Percentiles rank a stretch among this genome's conserved stretches.
phyloP scores from a whole-genome alignment of 2,113 vertebrate genomes.

The Martes martes region DNA sequence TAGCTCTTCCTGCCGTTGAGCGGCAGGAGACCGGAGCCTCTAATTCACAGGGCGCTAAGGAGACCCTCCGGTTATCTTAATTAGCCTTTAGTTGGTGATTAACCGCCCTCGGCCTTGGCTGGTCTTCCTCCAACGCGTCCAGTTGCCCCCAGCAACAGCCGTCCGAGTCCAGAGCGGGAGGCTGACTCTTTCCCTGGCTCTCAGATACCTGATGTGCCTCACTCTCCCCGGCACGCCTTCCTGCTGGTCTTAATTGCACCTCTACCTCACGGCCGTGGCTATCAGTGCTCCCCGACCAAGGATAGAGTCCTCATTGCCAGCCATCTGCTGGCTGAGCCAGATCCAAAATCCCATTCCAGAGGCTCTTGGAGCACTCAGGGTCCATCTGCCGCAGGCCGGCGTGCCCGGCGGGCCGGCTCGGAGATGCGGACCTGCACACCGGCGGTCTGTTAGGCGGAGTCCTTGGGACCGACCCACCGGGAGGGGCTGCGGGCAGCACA shows the following conservation, averaged over 20 bases:
- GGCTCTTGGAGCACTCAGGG: not conserved
- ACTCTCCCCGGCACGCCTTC: not conserved
- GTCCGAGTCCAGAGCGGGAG: not conserved
- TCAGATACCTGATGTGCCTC: fast-evolving
- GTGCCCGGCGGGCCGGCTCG: not conserved
- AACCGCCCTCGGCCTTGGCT: constrained; percentile 48
- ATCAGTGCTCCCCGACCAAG: fast-evolving
- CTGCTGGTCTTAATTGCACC: not conserved
- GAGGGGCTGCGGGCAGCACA: not conserved
- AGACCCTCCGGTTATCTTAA: constrained; percentile 52
- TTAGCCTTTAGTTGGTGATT: constrained; percentile 70
- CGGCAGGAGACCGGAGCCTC: not conserved
- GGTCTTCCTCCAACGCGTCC: not conserved
- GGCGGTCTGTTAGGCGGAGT: not conserved
- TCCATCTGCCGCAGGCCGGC: not conserved
- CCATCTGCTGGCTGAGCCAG: constrained; percentile 13
- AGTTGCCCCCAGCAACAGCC: constrained; percentile 32
- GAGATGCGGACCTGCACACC: not conserved
- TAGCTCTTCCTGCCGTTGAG: not conserved
- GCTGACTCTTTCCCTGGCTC: fast-evolving
- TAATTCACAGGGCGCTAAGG: not conserved
- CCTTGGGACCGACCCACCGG: fast-evolving
- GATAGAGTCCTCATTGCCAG: not conserved
- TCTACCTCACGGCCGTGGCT: not conserved
- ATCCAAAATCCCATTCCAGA: not conserved